Percentiles rank a stretch among this genome's conserved stretches.
Conservation (phyloP, 2,113 vertebrate species). For the Cyprinus carpio region DNA sequence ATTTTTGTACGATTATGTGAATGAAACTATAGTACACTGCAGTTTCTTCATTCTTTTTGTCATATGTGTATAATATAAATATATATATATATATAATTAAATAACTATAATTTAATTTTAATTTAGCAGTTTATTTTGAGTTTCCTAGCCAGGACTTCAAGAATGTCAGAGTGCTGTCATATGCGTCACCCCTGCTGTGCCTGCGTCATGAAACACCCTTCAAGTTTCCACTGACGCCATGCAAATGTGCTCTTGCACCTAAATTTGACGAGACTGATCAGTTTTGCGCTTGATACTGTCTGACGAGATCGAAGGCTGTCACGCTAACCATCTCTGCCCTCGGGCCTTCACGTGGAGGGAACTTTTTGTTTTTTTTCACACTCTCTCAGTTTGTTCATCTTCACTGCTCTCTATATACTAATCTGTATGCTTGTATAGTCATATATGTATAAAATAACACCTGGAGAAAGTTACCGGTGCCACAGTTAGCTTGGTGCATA, state of each 20-base stretch:
- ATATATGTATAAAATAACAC: slow-evolving; percentile 36
- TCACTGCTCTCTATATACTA: slow-evolving; percentile 41
- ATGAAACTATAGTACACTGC: not conserved
- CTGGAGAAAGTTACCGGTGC: slow-evolving; percentile 23
- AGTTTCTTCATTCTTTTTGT: not conserved
- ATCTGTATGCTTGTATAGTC: slow-evolving; percentile 33
- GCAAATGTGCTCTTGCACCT: not conserved
- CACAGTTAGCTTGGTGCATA: not conserved
- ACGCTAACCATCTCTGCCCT: slow-evolving; percentile 22
- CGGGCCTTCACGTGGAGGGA: not conserved
- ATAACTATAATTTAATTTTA: not conserved
- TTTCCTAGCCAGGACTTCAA: not conserved
- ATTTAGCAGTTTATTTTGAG: not conserved
- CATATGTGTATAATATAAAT: too few relatives aligned
- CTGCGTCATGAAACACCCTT: not conserved
- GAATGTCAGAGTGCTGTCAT: slow-evolving; percentile 3
- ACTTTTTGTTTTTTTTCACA: slow-evolving; percentile 2
- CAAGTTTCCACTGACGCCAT: not conserved
- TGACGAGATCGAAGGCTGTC: slow-evolving; percentile 5
- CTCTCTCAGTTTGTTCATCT: slow-evolving; percentile 24
- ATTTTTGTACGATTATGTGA: not conserved
- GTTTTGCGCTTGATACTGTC: not conserved
- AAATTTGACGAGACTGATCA: slow-evolving; percentile 29
- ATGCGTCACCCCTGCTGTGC: not conserved
- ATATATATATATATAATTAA: not conserved